Base-by-base conservation (phyloP, 2,888 invertebrate genomes). In the Ramazzottius varieornatus region DNA sequence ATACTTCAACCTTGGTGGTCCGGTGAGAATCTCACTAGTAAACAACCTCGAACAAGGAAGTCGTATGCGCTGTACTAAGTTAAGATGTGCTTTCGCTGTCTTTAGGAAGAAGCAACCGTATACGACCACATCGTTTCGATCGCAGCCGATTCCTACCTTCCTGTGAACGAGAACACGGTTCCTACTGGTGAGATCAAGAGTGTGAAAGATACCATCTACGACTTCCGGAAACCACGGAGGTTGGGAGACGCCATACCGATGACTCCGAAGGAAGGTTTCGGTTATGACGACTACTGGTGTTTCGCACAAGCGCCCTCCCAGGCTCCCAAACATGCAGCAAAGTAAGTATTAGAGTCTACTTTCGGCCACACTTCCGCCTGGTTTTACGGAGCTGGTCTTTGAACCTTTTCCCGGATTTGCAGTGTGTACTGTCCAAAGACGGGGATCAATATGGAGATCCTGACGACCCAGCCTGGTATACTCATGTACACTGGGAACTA, bases 1-100 rank as follows among this genome's bases (percentile, higher is more conserved):
- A 1, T 93, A 86, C 75, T 92, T 93, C 76, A 94, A 94, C 77
- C 80, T 94, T 46, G 88, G 84, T 64, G 92, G 92, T n/a, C 88
- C 91, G 77, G 84, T 84, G 72, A 77, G 71, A n/a, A n/a, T n/a
- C n/a, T n/a, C n/a, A n/a, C n/a, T n/a, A n/a, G n/a, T n/a, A n/a
- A n/a, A n/a, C n/a, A n/a, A n/a, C n/a, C n/a, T n/a, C n/a, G n/a
- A n/a, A n/a, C n/a, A n/a, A n/a, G n/a, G n/a, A n/a, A n/a, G n/a
- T n/a, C n/a, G n/a, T n/a, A n/a, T n/a, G n/a, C n/a, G n/a, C n/a
- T n/a, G n/a, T n/a, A n/a, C n/a, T n/a, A n/a, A n/a, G n/a, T n/a
- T n/a, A n/a, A n/a, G n/a, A n/a, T n/a, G n/a, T n/a, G n/a, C n/a
- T 54, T 13, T 54, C 4, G 13, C 54, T 16, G 54, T 54, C 24